Conservation (phyloP, 2,113 vertebrate species). For the Rhinopomastus cyanomelas region DNA sequence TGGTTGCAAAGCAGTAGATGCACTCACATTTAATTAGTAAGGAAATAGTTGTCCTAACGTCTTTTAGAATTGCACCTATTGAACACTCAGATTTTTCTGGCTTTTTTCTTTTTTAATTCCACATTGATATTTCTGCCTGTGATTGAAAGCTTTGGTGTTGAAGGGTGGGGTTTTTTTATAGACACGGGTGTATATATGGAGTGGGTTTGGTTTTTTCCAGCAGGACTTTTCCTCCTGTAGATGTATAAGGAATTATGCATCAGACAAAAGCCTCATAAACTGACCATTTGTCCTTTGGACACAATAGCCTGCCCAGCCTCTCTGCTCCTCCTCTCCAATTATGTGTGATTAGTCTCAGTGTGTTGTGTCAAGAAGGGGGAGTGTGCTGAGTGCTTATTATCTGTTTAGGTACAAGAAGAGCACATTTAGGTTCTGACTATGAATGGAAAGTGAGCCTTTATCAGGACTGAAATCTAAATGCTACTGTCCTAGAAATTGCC, state of each 20-base stretch:
- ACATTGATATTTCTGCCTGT: conserved; percentile 8
- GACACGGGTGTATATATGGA: neutral
- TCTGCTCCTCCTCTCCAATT: conserved; percentile 99
- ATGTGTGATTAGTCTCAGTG: conserved; percentile 99
- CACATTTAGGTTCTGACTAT: conserved; percentile 83
- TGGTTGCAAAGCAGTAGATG: conserved; percentile 13
- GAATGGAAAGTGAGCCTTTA: conserved; percentile 84
- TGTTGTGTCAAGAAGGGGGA: conserved; percentile 99
- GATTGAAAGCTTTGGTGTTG: neutral
- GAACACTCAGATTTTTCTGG: neutral
- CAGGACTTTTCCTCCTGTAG: conserved; percentile 67
- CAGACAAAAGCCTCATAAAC: conserved; percentile 98
- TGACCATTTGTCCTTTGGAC: conserved; percentile 99
- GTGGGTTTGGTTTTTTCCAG: conserved; percentile 36
- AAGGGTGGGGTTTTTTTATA: neutral
- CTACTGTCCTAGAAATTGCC: conserved; percentile 59
- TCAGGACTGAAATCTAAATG: conserved; percentile 78
- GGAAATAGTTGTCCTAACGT: conserved; percentile 36
- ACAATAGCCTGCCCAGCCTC: conserved; percentile 95
- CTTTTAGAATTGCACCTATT: conserved; percentile 13
- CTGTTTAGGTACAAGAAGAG: conserved; percentile 89
- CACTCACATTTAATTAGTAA: conserved; percentile 25
- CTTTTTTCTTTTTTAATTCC: neutral
- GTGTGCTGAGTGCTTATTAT: conserved; percentile 87
- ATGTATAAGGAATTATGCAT: conserved; percentile 84